These are phyloP conservation scores for Rhinichthys klamathensis DNA, from an alignment of 2,113 vertebrate species.

Conservation along the genomic window DNA sequence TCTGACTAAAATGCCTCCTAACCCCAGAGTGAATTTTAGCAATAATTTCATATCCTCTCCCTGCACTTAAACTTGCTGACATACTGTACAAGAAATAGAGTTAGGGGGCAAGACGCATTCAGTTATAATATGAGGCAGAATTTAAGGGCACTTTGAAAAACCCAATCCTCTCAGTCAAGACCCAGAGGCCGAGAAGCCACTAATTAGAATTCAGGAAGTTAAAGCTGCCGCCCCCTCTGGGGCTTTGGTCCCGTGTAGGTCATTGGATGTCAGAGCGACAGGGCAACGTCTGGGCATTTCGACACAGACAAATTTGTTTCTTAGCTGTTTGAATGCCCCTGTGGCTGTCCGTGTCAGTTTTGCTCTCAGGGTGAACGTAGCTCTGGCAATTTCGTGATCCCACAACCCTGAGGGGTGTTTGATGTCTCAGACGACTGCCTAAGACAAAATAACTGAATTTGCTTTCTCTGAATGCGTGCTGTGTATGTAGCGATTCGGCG, in stretches of 20 bases:
- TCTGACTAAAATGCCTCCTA: neutral
- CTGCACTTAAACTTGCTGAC: conserved; percentile 7
- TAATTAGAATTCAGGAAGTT: conserved; percentile 38
- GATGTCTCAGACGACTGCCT: conserved; percentile 1
- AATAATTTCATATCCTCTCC: neutral
- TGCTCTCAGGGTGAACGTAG: conserved; percentile 3
- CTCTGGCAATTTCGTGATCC: conserved; percentile 11
- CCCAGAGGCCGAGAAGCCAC: neutral
- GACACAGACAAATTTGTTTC: conserved; percentile 22
- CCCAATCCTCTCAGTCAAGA: neutral
- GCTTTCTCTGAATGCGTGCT: neutral
- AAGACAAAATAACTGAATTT: conserved; percentile 19
- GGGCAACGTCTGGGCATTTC: conserved; percentile 7
- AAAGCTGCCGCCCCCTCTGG: neutral
- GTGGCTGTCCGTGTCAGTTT: conserved; percentile 21
- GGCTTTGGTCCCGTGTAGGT: conserved; percentile 21
- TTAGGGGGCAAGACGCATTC: neutral
- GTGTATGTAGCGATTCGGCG: neutral
- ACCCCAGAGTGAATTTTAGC: neutral
- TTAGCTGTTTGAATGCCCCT: conserved; percentile 16
- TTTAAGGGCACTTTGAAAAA: conserved; percentile 36
- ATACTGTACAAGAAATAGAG: conserved; percentile 1
- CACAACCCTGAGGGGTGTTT: neutral
- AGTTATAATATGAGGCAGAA: neutral
- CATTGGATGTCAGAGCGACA: conserved; percentile 18